Conservation (phyloP, 2,888 invertebrate genomes). For the Lottia scabra region DNA sequence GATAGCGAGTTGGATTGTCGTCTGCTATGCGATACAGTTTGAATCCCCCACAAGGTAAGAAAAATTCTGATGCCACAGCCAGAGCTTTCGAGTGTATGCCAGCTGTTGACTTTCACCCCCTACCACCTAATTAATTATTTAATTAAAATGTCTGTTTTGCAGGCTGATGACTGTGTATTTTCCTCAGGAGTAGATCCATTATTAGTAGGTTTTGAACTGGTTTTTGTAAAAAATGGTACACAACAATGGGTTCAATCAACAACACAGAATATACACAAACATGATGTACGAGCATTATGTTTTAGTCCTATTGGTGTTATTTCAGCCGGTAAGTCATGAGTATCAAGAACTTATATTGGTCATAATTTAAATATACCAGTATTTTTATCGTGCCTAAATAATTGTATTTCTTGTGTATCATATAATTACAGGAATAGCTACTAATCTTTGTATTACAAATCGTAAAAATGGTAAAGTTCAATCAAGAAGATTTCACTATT, state of each 20-base stretch:
- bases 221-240: constrained; percentile 69
- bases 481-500: neutral
- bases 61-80: no score
- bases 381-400: no score
- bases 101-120: no score
- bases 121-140: no score
- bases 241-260: constrained; percentile 82
- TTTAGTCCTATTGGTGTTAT: constrained; percentile 78
- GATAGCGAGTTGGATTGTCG: no score
- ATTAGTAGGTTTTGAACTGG: constrained; percentile 77
- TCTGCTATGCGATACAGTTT: no score
- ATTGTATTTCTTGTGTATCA: neutral
- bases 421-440: constrained; percentile 43
- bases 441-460: constrained; percentile 24
- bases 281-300: constrained; percentile 85
- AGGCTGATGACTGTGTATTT: constrained; percentile 53
- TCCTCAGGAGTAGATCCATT: constrained; percentile 79
- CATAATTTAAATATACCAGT: no score
- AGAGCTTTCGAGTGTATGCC: no score
- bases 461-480: neutral
- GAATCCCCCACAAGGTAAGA: no score
- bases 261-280: constrained; percentile 84
- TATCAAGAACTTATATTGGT: no score
- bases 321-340: constrained; percentile 76
- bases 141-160: neutral